Evolutionary conservation across 2,888 invertebrate species (phyloP).

Genomic region (Caenorhabditis zanzibari): DNA sequence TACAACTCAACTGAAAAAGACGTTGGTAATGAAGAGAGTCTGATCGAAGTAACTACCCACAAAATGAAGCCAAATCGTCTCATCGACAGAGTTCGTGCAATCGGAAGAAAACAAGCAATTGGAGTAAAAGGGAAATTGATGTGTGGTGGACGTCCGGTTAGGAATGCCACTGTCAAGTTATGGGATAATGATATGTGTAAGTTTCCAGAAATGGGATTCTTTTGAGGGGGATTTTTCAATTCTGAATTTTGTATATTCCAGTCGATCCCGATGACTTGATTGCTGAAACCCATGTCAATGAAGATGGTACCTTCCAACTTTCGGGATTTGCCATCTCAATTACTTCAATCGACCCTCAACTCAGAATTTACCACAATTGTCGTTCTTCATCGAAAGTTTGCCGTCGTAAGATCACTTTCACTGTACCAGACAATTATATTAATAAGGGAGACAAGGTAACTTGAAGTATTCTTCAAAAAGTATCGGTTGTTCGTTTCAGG

Average conservation of each 20-base stretch:
- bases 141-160: constrained; percentile 60
- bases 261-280: constrained; percentile 71
- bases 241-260: too few species aligned
- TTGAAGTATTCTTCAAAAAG: not conserved
- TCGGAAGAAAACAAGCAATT: constrained; percentile 66
- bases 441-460: constrained; percentile 66
- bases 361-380: constrained; percentile 72
- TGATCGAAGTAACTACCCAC: not conserved
- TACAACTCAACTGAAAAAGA: not conserved
- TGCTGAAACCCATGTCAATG: constrained; percentile 33
- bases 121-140: constrained; percentile 66
- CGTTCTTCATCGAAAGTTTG: constrained; percentile 55
- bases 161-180: constrained; percentile 67
- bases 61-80: constrained; percentile 19
- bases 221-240: not conserved
- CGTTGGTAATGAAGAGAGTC: too few species aligned
- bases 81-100: constrained; percentile 58
- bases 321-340: constrained; percentile 54
- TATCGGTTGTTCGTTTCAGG: constrained; percentile 46
- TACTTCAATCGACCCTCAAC: constrained; percentile 68
- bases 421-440: constrained; percentile 71
- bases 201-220: not conserved
- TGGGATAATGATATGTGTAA: constrained; percentile 72
- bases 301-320: constrained; percentile 56
- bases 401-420: constrained; percentile 71